phyloP scores from a whole-genome alignment of 2,888 invertebrate species.

The Polylopha cassiicola region DNA sequence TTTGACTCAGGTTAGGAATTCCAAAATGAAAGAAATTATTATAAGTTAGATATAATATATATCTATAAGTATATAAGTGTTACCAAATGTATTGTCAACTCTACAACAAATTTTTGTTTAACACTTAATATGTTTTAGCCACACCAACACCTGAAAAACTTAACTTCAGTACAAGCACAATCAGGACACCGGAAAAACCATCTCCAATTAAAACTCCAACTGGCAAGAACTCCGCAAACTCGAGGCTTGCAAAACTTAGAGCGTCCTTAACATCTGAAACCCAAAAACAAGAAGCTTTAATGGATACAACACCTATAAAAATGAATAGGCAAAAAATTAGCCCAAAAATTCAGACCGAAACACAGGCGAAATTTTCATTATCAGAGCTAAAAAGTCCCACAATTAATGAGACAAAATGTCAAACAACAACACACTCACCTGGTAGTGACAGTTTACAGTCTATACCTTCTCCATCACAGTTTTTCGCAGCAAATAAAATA shows the following conservation, averaged over 20 bases:
- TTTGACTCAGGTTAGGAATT: too few relatives aligned
- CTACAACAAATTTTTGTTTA: too few relatives aligned
- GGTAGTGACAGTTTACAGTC: conserved; percentile 57
- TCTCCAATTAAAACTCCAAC: conserved; percentile 32
- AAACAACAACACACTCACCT: conserved; percentile 45
- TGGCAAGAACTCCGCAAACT: conserved; percentile 44
- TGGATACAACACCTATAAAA: conserved; percentile 20
- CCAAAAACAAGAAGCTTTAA: conserved; percentile 34
- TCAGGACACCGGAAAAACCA: conserved; percentile 23
- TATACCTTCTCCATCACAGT: conserved; percentile 62
- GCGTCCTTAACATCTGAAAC: conserved; percentile 42
- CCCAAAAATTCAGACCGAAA: conserved; percentile 36
- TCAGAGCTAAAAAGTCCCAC: conserved; percentile 44
- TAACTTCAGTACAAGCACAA: conserved; percentile 26
- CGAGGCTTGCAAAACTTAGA: conserved; percentile 48
- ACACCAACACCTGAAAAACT: conserved; percentile 25
- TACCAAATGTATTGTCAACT: too few relatives aligned
- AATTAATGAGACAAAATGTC: conserved; percentile 42
- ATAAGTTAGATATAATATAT: too few relatives aligned
- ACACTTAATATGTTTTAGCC: conserved; percentile 11
- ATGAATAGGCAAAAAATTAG: conserved; percentile 34
- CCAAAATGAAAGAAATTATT: too few relatives aligned
- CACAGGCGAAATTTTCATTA: conserved; percentile 32
- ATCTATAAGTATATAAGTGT: too few relatives aligned
- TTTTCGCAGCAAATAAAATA: conserved; percentile 67